phyloP scores from a whole-genome alignment of 92 coral and sea anemone species.

The Parazoanthus atlanticus region DNA sequence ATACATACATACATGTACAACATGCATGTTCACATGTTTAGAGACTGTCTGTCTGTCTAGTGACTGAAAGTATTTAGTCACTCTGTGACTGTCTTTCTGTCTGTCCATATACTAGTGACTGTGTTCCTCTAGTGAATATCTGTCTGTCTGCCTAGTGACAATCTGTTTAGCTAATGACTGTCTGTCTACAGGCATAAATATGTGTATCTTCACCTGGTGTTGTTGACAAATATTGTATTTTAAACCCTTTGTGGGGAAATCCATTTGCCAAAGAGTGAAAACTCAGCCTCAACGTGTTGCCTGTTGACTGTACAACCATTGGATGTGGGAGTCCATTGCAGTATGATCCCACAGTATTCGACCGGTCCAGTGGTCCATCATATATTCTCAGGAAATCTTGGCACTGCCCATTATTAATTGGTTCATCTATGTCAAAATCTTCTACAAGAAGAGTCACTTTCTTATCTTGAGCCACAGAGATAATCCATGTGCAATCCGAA shows the following conservation, averaged over 20 bases:
- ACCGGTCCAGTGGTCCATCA: slow-evolving; percentile 25
- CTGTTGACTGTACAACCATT: neutral
- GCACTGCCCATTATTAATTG: neutral
- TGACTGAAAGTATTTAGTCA: too few relatives aligned
- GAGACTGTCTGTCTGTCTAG: too few relatives aligned
- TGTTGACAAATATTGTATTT: slow-evolving; percentile 14
- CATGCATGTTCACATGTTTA: too few relatives aligned
- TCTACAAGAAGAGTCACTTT: slow-evolving; percentile 11
- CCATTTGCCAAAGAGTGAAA: slow-evolving; percentile 9
- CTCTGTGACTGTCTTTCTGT: too few relatives aligned
- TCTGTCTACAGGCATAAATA: too few relatives aligned
- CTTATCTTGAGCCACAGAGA: slow-evolving; percentile 1
- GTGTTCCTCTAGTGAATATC: too few relatives aligned
- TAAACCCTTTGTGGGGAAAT: slow-evolving; percentile 21
- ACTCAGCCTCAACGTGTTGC: neutral
- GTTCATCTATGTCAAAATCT: slow-evolving; percentile 19
- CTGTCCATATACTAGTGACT: too few relatives aligned
- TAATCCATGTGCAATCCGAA: slow-evolving; percentile 31
- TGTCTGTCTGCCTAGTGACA: too few relatives aligned
- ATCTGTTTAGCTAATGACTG: too few relatives aligned
- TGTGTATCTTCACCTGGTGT: neutral
- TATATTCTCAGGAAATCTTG: slow-evolving; percentile 9
- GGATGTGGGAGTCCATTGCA: slow-evolving; percentile 26
- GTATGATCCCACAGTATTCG: neutral
- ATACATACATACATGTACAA: too few relatives aligned